Evolutionary conservation across 2,888 invertebrate genomes (phyloP), one percentile per base, ranked within the genome.

Genomic region (Ischnura elegans): DNA sequence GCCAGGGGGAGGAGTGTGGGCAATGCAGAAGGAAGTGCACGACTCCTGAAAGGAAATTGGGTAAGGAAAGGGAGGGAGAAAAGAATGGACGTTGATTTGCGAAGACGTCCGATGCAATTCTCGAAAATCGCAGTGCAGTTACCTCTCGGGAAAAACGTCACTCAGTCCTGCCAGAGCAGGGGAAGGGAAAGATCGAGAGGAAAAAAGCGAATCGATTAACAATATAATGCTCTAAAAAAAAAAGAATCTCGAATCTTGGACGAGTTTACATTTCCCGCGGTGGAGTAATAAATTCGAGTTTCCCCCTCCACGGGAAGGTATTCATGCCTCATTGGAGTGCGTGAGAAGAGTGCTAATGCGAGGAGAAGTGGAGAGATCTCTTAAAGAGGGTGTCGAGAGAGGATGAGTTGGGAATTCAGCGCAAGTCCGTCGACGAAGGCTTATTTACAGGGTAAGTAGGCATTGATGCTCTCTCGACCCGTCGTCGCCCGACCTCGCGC

Each of bases 371-470:
- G 76, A 36, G 25, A 36, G 76, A 76, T 76, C 76, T 76, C 36
- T 76, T 36, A 76, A 51, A 51, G 10, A 36, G 76, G 76, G 29
- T 76, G 76, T 25, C 10, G 76, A 5, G 76, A 61, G 61, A 5
- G 76, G 6, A 36, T 29, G 13, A 76, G 36, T 76, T 36, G 29
- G 13, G 36, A 36, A 76, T 76, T 76, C 76, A 21, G 29, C 29
- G 76, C 76, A 36, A 76, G 76, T 10, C n/a, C 6, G 10, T 36
- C 36, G 36, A 76, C 76, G 21, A 13, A n/a, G 76, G 76, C 29
- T 76, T 76, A 76, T 76, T 76, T 76, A 76, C 13, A n/a, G 76
- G 29, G 36, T 76, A 76, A 76, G 76, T 76, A 36, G 76, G 76
- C 76, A 76, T 13, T 76, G 29, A 76, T 36, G 76, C 36, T 29